Conservation (phyloP, 2,888 invertebrate species). For the Scelioninae gen. 1 region DNA sequence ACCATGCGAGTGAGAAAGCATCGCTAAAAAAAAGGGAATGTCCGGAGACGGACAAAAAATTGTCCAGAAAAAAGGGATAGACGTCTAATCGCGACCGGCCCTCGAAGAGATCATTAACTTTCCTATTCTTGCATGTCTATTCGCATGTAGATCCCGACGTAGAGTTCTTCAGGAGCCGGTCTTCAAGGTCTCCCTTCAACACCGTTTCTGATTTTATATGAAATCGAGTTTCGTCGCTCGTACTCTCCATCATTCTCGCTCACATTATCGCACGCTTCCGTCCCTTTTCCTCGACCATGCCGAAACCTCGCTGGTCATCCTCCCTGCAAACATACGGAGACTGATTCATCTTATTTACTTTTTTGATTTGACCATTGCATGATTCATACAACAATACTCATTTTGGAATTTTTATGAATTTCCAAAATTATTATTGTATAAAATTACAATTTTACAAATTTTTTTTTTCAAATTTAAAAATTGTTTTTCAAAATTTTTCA, state of each 20-base stretch:
- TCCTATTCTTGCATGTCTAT: conserved; percentile 51
- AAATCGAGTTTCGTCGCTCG: conserved; percentile 64
- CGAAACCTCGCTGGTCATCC: conserved; percentile 31
- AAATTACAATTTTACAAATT: too few species aligned
- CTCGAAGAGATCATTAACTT: conserved; percentile 60
- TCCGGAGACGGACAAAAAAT: conserved; percentile 17
- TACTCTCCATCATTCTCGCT: conserved; percentile 53
- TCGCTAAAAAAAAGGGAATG: conserved; percentile 40
- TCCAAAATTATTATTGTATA: too few species aligned
- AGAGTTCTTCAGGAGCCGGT: conserved; percentile 67
- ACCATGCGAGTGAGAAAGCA: not conserved
- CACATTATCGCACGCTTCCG: conserved; percentile 34
- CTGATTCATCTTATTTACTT: not conserved
- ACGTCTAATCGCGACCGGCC: conserved; percentile 55
- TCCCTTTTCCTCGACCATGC: conserved; percentile 30
- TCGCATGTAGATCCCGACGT: conserved; percentile 46
- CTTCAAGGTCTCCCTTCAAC: conserved; percentile 70
- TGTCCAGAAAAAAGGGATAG: conserved; percentile 39
- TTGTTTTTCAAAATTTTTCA: too few species aligned
- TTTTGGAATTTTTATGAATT: too few species aligned
- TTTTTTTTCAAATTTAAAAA: too few species aligned
- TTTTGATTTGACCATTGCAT: not conserved
- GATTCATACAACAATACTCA: too few species aligned
- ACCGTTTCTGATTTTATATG: conserved; percentile 64
- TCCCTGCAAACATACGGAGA: conserved; percentile 4